Base-by-base conservation (phyloP, 2,888 invertebrate species). In the Orthosia gothica region DNA sequence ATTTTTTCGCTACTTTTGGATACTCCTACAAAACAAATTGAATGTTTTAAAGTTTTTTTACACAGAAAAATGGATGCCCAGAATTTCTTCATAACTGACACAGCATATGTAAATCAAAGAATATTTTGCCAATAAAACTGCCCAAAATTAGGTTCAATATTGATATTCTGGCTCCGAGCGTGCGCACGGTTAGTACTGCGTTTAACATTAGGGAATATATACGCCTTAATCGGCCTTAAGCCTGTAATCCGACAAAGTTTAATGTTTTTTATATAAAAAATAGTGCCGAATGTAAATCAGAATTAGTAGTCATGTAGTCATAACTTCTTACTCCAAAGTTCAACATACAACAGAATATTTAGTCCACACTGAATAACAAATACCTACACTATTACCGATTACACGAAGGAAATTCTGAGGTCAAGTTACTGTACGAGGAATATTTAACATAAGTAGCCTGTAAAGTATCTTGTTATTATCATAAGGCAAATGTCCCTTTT, bases 321-420 rank as follows among this genome's bases (percentile, higher is more conserved):
- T 82, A 78, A 75, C 70, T 75, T 57, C 75, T 55, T 61, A 67
- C 65, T 79, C 69, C 84, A 84, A 86, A 86, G 84, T 83, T 85
- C 73, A 84, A 67, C 57, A 64, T 62, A 69, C 67, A 57, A 82
- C 75, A 70, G 58, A 76, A 79, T 87, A 74, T 83, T 82, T 79
- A 79, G 83, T 83, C 74, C 70, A 82, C 74, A 79, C 70, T 82
- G 85, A 85, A 86, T 87, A 79, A 88, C 82, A 83, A 88, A 84
- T 85, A 78, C 40, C 40, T 40, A 40, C 75, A 74, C 57, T 81
- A 83, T 81, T 82, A 81, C 64, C 79, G 80, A 82, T 81, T 79
- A 87, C 84, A 86, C 68, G 79, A 74, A 81, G 84, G 87, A 84
- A 85, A 85, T 87, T 81, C 74, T 74, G 74, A 80, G 84, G 87